Evolutionary conservation across 2,888 invertebrate genomes (phyloP), one percentile per base, ranked within the genome.

Genomic region (Portevinia maculata): DNA sequence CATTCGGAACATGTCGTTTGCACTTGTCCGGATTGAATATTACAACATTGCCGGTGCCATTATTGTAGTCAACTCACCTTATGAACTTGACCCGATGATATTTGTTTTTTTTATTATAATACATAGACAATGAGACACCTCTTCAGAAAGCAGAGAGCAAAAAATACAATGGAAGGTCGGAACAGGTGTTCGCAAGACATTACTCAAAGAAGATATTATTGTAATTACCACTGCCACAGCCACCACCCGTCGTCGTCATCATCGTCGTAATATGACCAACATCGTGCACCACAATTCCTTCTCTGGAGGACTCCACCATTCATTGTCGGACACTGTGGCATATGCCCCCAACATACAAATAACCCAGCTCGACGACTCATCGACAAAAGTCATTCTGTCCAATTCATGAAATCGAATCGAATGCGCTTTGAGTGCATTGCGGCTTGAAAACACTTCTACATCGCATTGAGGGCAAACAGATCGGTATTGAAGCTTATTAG

Each of bases 401-500:
- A 79, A 79, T 79, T 79, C 78, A 79, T 73, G 65, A 79, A 79
- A 79, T 64, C 73, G 57, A 79, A 73, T 71, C 65, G 71, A 79
- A 78, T 78, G 70, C 50, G 62, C 50, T 60, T 30, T 24, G 70
- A 32, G 15, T 52, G n/a, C 52, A 52, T 24, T 48, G 60, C 34
- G 60, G 73, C 41, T 64, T 9, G 19, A 32, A 62, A 64, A 69
- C 70, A 64, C 70, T 70, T 81, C 70, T 65, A 57, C 64, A 81
- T 70, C 32, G 39, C 24, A 65, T 65, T 41, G 75, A 75, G 69
- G 59, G 70, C 75, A 64, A 64, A 30, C 48, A 37, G 53, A 70
- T 75, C 79, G 44, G 8, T 46, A 59, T 65, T 69, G 64, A 48
- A 60, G 81, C 81, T 81, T 81, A 81, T 81, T 81, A 81, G 64